These are phyloP conservation scores for Acrocephalus kingi DNA, from an alignment of 2,113 vertebrate genomes.

Conservation along the genomic window DNA sequence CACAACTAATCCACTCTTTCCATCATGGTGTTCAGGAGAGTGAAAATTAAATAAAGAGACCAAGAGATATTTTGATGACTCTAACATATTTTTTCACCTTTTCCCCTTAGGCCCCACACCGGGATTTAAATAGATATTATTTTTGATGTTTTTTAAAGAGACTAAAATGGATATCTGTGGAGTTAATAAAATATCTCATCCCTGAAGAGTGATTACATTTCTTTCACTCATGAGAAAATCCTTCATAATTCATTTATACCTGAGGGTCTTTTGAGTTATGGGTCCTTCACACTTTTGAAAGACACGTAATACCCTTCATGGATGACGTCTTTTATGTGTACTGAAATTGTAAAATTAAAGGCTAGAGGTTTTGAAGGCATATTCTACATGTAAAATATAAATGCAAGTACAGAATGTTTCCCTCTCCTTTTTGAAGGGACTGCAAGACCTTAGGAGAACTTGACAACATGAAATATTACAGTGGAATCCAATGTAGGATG, in stretches of 20 bases:
- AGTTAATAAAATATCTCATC: constrained; percentile 40
- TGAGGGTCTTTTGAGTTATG: constrained; percentile 24
- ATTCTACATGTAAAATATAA: background rate
- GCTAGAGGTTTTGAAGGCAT: background rate
- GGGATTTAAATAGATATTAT: background rate
- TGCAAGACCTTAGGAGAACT: background rate
- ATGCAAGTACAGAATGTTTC: background rate
- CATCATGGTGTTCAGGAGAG: background rate
- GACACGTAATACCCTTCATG: constrained; percentile 35
- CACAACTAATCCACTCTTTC: background rate
- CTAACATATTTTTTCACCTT: background rate
- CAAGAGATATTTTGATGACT: background rate
- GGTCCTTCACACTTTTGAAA: constrained; percentile 30
- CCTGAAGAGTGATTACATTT: constrained; percentile 46
- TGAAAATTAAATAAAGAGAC: background rate
- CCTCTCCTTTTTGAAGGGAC: background rate
- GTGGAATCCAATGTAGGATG: background rate
- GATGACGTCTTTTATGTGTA: background rate
- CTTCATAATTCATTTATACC: constrained; percentile 55
- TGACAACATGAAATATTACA: constrained; percentile 4
- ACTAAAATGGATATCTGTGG: background rate
- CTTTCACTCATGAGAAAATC: constrained; percentile 42
- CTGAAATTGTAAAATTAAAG: constrained; percentile 42
- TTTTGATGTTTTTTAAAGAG: background rate
- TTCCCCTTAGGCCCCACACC: background rate